Base-by-base conservation (phyloP, 2,113 vertebrate genomes). In the Theristicus caerulescens region DNA sequence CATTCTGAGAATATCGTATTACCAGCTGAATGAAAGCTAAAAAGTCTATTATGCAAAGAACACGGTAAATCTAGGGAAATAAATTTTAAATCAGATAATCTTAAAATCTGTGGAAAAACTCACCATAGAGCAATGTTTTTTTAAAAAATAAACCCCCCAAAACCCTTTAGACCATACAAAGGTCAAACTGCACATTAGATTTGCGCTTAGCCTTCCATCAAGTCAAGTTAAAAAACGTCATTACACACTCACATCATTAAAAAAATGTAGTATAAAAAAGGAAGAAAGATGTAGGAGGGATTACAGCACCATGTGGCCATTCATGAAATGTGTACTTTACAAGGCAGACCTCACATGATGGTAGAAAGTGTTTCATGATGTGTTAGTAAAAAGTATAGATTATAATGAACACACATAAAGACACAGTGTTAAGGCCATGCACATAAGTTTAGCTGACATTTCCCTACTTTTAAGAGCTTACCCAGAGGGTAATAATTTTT, bases 331-430 rank as follows among this genome's bases (percentile, higher is more conserved):
- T 91, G 86, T 94, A 91, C 72, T 96, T 95, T 93, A 94, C 52
- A 84, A 86, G 90, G 69, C 29, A 74, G 96, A 96, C 96, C 96
- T 94, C 95, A 88, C 95, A 94, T 91, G 94, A 74, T 3, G 96
- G 88, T 61, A 94, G 86, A 94, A 94, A 92, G 88, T 94, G 77
- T 96, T 94, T 96, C 90, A 96, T 57, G 95, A 92, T 87, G 96
- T 96, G 95, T 87, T 93, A 96, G 89, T 73, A 82, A 89, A 85
- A 93, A 79, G 36, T 42, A 61, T 20, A 91, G 87, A 95, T 93
- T 87, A 57, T 94, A 95, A 92, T 21, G 80, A 94, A 88, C 81
- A 87, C 69, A 84, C 66, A 97, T 95, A 97, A 96, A 95, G 91
- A 81, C 86, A 76, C 52, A 94, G 64, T 95, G 90, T 96, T 96